phyloP scores from a whole-genome alignment of 2,888 invertebrate genomes.

The Cataglyphis altisquamis region DNA sequence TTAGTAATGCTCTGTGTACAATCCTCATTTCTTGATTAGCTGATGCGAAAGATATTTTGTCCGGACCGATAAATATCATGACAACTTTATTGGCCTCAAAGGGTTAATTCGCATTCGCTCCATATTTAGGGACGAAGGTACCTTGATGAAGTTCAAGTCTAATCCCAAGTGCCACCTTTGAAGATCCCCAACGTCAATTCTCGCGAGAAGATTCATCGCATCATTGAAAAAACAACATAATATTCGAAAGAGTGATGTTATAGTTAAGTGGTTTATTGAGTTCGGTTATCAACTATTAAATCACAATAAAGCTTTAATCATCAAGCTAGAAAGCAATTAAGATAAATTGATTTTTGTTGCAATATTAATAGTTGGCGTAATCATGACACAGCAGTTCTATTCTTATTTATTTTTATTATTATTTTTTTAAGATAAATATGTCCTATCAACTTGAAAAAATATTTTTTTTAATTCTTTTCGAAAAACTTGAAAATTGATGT shows the following conservation, averaged over 20 bases:
- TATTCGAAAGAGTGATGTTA: background rate
- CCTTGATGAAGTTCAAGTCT: conserved; percentile 71
- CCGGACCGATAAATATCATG: conserved; percentile 22
- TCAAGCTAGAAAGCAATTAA: background rate
- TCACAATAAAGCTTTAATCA: background rate
- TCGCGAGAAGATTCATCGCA: conserved; percentile 9
- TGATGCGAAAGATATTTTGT: background rate
- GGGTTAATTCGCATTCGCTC: conserved; percentile 68
- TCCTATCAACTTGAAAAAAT: background rate
- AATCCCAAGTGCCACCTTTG: conserved; percentile 81
- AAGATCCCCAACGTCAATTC: conserved; percentile 64
- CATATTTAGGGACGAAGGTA: conserved; percentile 81
- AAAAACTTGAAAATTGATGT: background rate
- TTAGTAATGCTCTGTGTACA: background rate
- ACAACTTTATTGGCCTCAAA: conserved; percentile 2
- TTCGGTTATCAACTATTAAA: background rate
- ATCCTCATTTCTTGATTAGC: background rate
- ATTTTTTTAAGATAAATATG: background rate
- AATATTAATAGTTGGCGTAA: background rate
- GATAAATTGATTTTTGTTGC: background rate
- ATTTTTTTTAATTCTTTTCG: background rate
- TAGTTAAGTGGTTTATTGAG: background rate
- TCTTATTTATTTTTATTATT: background rate
- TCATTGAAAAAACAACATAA: conserved; percentile 28
- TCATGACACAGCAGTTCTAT: background rate